phyloP scores from a whole-genome alignment of 2,888 invertebrate genomes.

The Amphipoea oculea region DNA sequence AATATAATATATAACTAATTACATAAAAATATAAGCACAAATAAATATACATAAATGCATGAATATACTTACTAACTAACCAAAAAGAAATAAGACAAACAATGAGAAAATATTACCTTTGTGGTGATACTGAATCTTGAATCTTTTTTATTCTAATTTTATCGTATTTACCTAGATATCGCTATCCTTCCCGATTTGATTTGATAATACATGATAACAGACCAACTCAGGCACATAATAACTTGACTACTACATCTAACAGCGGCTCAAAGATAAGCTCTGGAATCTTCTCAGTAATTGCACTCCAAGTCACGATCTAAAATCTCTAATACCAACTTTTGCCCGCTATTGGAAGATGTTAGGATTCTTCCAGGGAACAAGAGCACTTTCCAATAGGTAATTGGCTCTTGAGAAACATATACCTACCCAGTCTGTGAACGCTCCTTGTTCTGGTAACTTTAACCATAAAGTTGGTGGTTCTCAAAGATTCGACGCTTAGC shows the following conservation, averaged over 20 bases:
- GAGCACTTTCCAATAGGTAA: constrained; percentile 45
- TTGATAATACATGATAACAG: too few species aligned
- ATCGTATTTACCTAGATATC: background rate
- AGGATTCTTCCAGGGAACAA: constrained; percentile 28
- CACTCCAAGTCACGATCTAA: constrained; percentile 29
- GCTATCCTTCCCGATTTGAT: background rate
- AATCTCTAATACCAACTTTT: constrained; percentile 40
- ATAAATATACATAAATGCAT: too few species aligned
- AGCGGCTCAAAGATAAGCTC: constrained; percentile 18
- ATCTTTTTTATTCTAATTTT: background rate
- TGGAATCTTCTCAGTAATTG: constrained; percentile 33
- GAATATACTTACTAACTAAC: too few species aligned
- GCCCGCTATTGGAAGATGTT: constrained; percentile 14
- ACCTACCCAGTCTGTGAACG: constrained; percentile 27
- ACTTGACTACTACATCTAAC: background rate
- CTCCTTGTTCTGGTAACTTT: constrained; percentile 17
- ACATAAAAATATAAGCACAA: too few species aligned
- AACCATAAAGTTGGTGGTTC: constrained; percentile 12
- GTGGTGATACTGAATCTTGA: background rate
- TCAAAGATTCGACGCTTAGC: background rate
- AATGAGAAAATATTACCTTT: too few species aligned
- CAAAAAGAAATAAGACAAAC: too few species aligned
- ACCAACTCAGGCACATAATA: too few species aligned
- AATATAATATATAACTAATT: too few species aligned
- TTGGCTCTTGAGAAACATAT: constrained; percentile 42